Evolutionary conservation across 1,140 invertebrate species (phyloP).

Genomic region (Megalonaias nervosa): DNA sequence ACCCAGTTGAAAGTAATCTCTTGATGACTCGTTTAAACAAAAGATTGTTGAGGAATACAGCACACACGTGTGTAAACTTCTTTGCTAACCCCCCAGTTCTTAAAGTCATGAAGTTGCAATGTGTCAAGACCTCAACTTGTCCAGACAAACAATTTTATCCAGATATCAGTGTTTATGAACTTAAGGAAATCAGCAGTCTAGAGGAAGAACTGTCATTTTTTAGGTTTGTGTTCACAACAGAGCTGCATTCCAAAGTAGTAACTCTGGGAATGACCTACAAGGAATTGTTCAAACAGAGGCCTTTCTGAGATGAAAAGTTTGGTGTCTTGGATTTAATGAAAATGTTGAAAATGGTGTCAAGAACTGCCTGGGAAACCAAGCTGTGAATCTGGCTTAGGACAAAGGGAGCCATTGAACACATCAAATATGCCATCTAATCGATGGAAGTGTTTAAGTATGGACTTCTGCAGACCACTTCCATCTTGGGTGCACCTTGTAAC

Average conservation of each 20-base stretch:
- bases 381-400: too few relatives aligned
- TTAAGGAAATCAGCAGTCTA: neutral
- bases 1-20: neutral
- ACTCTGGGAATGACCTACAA: slow-evolving; percentile 36
- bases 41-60: slow-evolving; percentile 23
- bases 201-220: slow-evolving; percentile 8
- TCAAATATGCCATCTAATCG: slow-evolving; percentile 34
- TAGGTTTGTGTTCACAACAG: slow-evolving; percentile 21
- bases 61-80: too few relatives aligned
- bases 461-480: slow-evolving; percentile 56
- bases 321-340: slow-evolving; percentile 34
- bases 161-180: neutral
- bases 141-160: too few relatives aligned
- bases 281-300: slow-evolving; percentile 30
- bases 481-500: slow-evolving; percentile 50
- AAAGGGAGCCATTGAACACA: slow-evolving; percentile 42
- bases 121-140: neutral
- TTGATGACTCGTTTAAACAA: neutral
- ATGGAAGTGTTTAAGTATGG: slow-evolving; percentile 50
- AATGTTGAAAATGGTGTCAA: slow-evolving; percentile 17
- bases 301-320: slow-evolving; percentile 31
- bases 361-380: too few relatives aligned
- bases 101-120: slow-evolving; percentile 3
- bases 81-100: slow-evolving; percentile 3
- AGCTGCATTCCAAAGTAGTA: slow-evolving; percentile 25